phyloP scores from a whole-genome alignment of 2,113 vertebrate species.

The Mustela lutreola region DNA sequence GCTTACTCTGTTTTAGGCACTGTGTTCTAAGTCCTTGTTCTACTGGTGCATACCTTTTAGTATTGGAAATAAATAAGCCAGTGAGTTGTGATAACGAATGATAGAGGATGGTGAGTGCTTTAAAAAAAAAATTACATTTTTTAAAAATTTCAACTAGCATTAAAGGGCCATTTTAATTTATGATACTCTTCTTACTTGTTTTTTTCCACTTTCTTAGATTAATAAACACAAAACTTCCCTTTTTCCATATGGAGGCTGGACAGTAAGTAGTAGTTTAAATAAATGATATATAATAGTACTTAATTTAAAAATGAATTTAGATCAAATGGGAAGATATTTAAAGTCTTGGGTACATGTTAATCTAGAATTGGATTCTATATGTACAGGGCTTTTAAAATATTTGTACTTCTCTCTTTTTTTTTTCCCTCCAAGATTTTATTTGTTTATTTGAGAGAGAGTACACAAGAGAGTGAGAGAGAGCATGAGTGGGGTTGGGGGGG shows the following conservation, averaged over 20 bases:
- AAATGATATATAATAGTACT: neutral
- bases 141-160: neutral
- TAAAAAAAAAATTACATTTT: neutral
- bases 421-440: neutral
- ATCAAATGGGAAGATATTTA: conserved; percentile 30
- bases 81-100: neutral
- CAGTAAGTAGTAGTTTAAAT: neutral
- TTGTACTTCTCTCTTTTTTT: neutral
- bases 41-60: neutral
- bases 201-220: conserved; percentile 41
- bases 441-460: neutral
- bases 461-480: neutral
- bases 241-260: conserved; percentile 4
- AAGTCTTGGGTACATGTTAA: neutral
- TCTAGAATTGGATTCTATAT: conserved; percentile 28
- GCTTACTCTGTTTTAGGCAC: neutral
- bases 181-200: conserved; percentile 13
- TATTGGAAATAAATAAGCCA: conserved; percentile 30
- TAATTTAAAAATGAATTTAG: conserved; percentile 37
- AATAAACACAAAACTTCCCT: neutral
- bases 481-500: neutral
- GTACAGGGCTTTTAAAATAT: neutral
- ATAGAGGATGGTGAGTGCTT: neutral
- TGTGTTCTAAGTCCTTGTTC: neutral
- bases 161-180: conserved; percentile 55